Evolutionary conservation across 1,140 invertebrate genomes (phyloP).

Genomic region (Lepidurus couesii): DNA sequence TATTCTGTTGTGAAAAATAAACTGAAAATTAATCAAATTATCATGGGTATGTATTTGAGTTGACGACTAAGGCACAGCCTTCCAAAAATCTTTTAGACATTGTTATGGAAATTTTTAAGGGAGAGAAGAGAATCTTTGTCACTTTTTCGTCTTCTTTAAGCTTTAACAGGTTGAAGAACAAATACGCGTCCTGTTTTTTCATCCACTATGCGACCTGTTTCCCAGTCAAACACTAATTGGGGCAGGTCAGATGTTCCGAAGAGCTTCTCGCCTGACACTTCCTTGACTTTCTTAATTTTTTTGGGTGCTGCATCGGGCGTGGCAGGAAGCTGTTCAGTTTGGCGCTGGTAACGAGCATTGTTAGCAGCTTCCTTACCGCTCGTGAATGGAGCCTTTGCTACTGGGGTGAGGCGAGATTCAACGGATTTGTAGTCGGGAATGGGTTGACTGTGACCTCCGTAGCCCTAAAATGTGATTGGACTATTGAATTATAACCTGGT

Average conservation of each 20-base stretch:
- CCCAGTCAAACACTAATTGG: constrained; percentile 14
- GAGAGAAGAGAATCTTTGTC: neutral
- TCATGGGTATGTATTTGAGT: neutral
- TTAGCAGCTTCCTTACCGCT: neutral
- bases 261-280: neutral
- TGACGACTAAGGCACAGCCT: neutral
- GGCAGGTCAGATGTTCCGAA: neutral
- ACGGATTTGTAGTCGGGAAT: neutral
- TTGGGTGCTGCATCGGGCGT: neutral
- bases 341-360: neutral
- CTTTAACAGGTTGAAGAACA: neutral
- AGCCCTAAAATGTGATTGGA: neutral
- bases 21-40: neutral
- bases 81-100: neutral
- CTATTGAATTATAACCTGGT: neutral
- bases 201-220: constrained; percentile 10
- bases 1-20: neutral
- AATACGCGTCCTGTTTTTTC: constrained; percentile 2
- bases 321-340: neutral
- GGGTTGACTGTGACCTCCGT: constrained; percentile 2
- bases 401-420: neutral
- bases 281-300: neutral
- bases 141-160: neutral
- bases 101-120: neutral
- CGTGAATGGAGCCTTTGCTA: neutral